Evolutionary conservation across 2,113 vertebrate species (phyloP), one percentile per base, ranked within the genome.

Genomic region (Halcyon senegalensis): DNA sequence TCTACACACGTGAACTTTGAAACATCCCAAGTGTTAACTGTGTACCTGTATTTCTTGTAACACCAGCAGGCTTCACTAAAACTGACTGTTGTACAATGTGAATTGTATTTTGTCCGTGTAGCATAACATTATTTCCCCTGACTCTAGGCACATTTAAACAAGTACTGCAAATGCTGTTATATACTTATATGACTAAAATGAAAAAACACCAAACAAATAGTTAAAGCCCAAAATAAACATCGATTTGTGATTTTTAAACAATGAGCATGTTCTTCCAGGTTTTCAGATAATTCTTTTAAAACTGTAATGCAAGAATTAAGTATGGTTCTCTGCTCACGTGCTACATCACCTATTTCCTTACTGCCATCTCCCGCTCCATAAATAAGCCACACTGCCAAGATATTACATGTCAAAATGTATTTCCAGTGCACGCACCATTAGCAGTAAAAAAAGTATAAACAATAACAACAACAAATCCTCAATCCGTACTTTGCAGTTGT

Each of bases 321-420:
- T 18, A 55, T 6, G 24, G 82, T 55, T 82, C 56, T 64, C 30
- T 31, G 23, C 33, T 67, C 56, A 87, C 0, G 2, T 64, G 48
- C 66, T 72, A 64, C 66, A 84, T 78, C 56, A 64, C 19, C 48
- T 43, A 30, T n/a, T 77, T 90, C 86, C 86, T 72, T 78, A 75
- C 20, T 56, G 64, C 33, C 69, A 67, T 35, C 73, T 92, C 68
- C 60, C 1, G 1, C 55, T 51, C 46, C 72, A 63, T 30, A 69
- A 90, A 75, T 67, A 80, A 86, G 72, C 44, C 48, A 77, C 16
- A 14, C 41, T 67, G 86, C 55, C 91, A 86, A 66, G 55, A 90
- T 66, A 77, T 73, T 48, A 63, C 55, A 92, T 2, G 3, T 46
- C 33, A 73, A 94, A 90, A 81, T 27, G n/a, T 28, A 72, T 35